Evolutionary conservation across 2,888 invertebrate genomes (phyloP).

Genomic region (Nomada hirtipes): DNA sequence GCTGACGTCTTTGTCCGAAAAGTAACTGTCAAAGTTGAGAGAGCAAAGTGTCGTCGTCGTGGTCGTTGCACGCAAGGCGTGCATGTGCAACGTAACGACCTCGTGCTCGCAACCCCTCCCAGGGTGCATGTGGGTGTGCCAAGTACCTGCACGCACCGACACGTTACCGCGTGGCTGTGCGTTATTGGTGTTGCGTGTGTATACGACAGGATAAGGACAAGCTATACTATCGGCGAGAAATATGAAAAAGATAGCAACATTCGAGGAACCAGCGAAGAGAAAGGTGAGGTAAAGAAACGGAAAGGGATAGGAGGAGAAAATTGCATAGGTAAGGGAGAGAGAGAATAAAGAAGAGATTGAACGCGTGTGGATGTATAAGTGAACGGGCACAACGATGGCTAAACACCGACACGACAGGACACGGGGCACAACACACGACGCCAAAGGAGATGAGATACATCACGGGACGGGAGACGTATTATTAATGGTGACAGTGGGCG

Average conservation of each 20-base stretch:
- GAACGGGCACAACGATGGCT: constrained; percentile 53
- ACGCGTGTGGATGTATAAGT: constrained; percentile 18
- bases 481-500: constrained; percentile 85
- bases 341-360: constrained; percentile 28
- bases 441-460: constrained; percentile 83
- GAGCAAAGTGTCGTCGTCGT: constrained; percentile 42
- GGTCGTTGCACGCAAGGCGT: constrained; percentile 37
- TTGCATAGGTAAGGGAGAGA: constrained; percentile 21
- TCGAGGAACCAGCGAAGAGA: background rate
- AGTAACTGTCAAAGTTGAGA: constrained; percentile 63
- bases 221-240: background rate
- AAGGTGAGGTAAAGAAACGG: constrained; percentile 33
- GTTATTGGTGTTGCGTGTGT: background rate
- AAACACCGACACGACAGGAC: constrained; percentile 64
- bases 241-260: background rate
- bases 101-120: constrained; percentile 56
- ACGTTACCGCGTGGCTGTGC: constrained; percentile 11
- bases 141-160: constrained; percentile 42
- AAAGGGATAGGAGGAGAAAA: constrained; percentile 20
- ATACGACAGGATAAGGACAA: background rate
- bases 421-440: constrained; percentile 67
- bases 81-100: constrained; percentile 42
- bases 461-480: constrained; percentile 84
- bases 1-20: constrained; percentile 71
- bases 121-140: constrained; percentile 44